Conservation (phyloP, 2,888 invertebrate genomes). For the Eupelmus urozonus region DNA sequence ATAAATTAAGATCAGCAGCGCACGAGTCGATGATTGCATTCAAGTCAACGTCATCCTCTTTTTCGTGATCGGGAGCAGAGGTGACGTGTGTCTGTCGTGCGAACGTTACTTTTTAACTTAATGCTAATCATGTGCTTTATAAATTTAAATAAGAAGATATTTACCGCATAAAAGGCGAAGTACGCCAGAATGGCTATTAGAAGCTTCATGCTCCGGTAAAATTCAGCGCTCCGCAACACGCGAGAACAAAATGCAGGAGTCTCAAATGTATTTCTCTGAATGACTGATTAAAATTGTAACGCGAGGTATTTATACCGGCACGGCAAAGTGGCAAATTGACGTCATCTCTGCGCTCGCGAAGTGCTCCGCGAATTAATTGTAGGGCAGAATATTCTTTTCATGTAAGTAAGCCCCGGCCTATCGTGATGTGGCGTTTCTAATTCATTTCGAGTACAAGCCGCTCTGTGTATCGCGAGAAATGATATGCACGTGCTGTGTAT, state of each 20-base stretch:
- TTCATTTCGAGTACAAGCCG: background rate
- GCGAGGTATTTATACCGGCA: constrained; percentile 45
- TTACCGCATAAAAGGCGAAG: constrained; percentile 13
- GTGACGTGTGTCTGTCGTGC: background rate
- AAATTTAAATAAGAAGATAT: constrained; percentile 7
- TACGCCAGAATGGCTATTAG: constrained; percentile 6
- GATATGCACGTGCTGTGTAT: constrained; percentile 15
- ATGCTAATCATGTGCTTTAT: background rate
- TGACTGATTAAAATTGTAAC: constrained; percentile 54
- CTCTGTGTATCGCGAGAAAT: constrained; percentile 8
- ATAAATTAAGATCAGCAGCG: constrained; percentile 32
- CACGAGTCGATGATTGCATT: constrained; percentile 10
- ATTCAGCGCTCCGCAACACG: constrained; percentile 5
- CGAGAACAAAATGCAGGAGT: constrained; percentile 30
- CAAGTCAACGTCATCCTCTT: constrained; percentile 2
- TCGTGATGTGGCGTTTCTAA: constrained; percentile 40
- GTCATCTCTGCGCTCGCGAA: constrained; percentile 35
- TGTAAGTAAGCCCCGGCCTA: constrained; percentile 11
- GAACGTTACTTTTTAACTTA: background rate
- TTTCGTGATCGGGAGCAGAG: constrained; percentile 21
- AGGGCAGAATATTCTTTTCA: constrained; percentile 13
- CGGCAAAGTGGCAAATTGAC: constrained; percentile 29
- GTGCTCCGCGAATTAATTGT: constrained; percentile 33
- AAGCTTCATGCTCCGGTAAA: constrained; percentile 40
- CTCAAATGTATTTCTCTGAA: constrained; percentile 47